Evolutionary conservation across 2,888 invertebrate genomes (phyloP), one percentile per base, ranked within the genome.

Genomic region (Ethmia dodecea): DNA sequence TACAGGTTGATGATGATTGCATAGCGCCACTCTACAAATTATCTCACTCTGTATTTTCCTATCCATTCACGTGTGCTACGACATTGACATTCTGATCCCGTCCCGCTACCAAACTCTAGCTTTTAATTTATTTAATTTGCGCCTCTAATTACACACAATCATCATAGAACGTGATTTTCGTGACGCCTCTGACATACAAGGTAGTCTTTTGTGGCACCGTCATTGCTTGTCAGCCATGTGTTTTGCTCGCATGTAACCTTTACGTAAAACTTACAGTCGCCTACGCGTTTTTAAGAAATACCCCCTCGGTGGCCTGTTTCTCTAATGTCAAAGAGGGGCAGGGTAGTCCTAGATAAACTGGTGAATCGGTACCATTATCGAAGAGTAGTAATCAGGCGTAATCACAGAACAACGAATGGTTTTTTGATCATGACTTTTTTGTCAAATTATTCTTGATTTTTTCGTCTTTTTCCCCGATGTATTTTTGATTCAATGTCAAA

Each of bases 191-290:
- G 69, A 77, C 76, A 74, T 60, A 71, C 78, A 78, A 83, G 83
- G 83, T 78, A 80, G 77, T 68, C 81, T 79, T 83, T 81, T 81
- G 76, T 80, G 59, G 55, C 60, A 63, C 60, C 76, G 66, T 78
- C 79, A 76, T 65, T 63, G 65, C 63, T 68, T 70, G 73, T 72
- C 74, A 69, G 75, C 58, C 64, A 50, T 57, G 44, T 72, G 72
- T 75, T 74, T 71, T 73, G 69, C 62, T 52, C 52, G 22, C 42
- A 45, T 45, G 62, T 73, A 75, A 74, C 75, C 71, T 77, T 75
- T 68, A 51, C 55, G 59, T 48, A 52, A 50, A 56, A 31, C 49
- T 22, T 45, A 45, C 28, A 20, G 34, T 54, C 10, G 64, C 25
- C 68, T 47, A 32, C 45, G 40, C 33, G 43, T 45, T 28, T 31